phyloP scores from a whole-genome alignment of 2,888 invertebrate genomes.

The Ceriagrion tenellum region DNA sequence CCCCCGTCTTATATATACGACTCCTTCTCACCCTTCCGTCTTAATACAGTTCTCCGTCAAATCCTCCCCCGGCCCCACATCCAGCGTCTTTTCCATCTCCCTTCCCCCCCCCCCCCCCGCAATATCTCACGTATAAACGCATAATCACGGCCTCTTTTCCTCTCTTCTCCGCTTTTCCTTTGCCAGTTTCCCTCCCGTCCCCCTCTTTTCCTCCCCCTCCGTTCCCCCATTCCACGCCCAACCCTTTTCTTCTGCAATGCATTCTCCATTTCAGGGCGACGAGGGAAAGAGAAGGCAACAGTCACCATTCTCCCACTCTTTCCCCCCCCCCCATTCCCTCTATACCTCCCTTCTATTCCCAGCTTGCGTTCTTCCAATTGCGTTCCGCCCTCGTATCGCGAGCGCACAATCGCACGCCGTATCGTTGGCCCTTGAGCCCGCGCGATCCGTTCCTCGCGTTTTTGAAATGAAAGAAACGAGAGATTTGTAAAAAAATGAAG shows the following conservation, averaged over 20 bases:
- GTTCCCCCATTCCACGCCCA: neutral
- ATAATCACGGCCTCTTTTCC: neutral
- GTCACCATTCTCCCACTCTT: neutral
- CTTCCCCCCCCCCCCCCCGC: neutral
- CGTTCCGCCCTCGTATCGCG: neutral
- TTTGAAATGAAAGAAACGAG: neutral
- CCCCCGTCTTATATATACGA: neutral
- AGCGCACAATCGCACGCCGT: neutral
- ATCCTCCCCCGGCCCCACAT: neutral
- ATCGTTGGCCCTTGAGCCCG: neutral
- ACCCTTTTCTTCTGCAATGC: too few relatives aligned
- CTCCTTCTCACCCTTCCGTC: constrained; percentile 34
- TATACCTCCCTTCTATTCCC: neutral
- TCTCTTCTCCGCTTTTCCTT: neutral
- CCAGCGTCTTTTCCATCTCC: neutral
- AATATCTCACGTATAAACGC: constrained; percentile 40
- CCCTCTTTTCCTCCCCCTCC: neutral
- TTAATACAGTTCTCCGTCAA: neutral
- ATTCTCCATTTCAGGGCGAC: neutral
- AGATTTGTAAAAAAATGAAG: neutral
- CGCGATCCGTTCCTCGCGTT: neutral
- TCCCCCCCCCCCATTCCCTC: neutral
- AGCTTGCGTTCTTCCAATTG: neutral
- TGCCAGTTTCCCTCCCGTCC: neutral
- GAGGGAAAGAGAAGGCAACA: neutral